Conservation (phyloP, 2,113 vertebrate species). For the Hassar affinis region DNA sequence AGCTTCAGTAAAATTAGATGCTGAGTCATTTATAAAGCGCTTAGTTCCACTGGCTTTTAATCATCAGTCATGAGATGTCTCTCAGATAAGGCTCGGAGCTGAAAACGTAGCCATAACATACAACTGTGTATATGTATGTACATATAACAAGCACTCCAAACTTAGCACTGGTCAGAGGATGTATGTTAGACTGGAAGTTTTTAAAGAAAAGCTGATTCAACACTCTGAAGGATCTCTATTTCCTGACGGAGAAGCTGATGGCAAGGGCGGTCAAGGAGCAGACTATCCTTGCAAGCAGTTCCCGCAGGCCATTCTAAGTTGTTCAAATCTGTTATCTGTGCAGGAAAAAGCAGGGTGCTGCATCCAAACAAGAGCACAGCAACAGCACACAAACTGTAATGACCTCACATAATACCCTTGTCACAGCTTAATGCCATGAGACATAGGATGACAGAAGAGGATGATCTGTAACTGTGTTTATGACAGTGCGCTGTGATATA, state of each 20-base stretch:
- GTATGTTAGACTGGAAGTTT: constrained; percentile 47
- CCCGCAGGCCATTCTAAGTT: constrained; percentile 53
- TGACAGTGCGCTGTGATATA: constrained; percentile 21
- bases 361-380: constrained; percentile 48
- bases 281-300: constrained; percentile 46
- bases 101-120: constrained; percentile 43
- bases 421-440: constrained; percentile 22
- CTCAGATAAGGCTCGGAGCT: constrained; percentile 33
- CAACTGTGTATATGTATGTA: constrained; percentile 29
- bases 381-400: constrained; percentile 8
- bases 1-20: constrained; percentile 53
- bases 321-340: constrained; percentile 71
- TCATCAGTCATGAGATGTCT: constrained; percentile 41
- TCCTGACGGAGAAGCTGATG: constrained; percentile 66
- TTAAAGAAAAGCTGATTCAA: constrained; percentile 63
- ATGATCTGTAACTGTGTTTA: constrained; percentile 31
- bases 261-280: constrained; percentile 65
- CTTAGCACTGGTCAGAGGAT: constrained; percentile 54
- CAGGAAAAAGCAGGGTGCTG: constrained; percentile 73
- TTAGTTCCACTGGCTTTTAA: constrained; percentile 40
- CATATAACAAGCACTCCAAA: constrained; percentile 45
- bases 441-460: constrained; percentile 37
- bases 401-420: constrained; percentile 40
- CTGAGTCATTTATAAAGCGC: constrained; percentile 53
- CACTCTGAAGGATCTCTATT: constrained; percentile 63